Evolutionary conservation across 2,888 invertebrate genomes (phyloP).

Genomic region (Isotomurus palustris): DNA sequence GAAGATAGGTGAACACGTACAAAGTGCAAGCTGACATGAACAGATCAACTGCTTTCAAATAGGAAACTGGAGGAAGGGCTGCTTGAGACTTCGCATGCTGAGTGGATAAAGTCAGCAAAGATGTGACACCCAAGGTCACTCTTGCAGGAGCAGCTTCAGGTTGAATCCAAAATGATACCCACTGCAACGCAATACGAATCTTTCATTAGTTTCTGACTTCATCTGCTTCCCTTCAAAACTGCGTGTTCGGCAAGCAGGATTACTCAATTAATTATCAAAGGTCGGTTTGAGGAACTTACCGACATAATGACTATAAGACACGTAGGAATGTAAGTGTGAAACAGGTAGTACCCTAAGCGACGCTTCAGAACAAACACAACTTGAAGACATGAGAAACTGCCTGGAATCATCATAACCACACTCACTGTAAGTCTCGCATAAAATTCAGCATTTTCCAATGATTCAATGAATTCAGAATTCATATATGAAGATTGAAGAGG

Average conservation of each 20-base stretch:
- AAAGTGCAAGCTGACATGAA: conserved; percentile 90
- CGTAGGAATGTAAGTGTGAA: conserved; percentile 90
- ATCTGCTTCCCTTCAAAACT: neutral
- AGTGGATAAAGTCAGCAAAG: conserved; percentile 79
- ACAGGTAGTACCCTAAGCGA: conserved; percentile 82
- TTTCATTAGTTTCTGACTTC: too few relatives aligned
- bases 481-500: neutral
- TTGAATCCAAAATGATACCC: conserved; percentile 94
- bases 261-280: neutral
- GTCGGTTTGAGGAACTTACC: conserved; percentile 14
- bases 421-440: neutral
- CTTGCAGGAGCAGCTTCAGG: conserved; percentile 90
- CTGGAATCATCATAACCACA: conserved; percentile 52
- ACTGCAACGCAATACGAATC: conserved; percentile 54
- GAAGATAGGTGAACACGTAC: conserved; percentile 53
- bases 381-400: conserved; percentile 87
- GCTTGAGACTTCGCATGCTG: conserved; percentile 92
- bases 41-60: conserved; percentile 85
- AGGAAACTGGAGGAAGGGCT: conserved; percentile 87
- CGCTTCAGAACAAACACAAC: conserved; percentile 84
- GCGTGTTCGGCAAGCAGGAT: too few relatives aligned
- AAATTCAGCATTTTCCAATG: neutral
- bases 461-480: too few relatives aligned
- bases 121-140: conserved; percentile 87
- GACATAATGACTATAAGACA: conserved; percentile 70